Percentiles rank a stretch among this genome's conserved stretches.
Evolutionary conservation across 2,113 vertebrate species (phyloP).

Genomic region (rabbit (Oryctolagus cuniculus)): mOryCun1.1 NC_091448.1:53495501-53496000

Average conservation of each 20-base stretch:
- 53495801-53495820: background rate
- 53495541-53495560: background rate
- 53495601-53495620: background rate
- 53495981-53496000: background rate
- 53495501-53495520: background rate
- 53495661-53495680: background rate
- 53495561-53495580: background rate
- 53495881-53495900: accelerated
- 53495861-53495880: background rate
- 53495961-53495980: background rate
- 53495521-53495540: background rate
- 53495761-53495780: background rate
- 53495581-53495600: background rate
- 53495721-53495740: no score
- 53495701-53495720: no score
- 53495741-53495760: no score
- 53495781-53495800: accelerated
- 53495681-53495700: background rate
- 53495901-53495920: no score
- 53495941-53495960: background rate
- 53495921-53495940: no score
- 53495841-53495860: background rate
- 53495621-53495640: background rate
- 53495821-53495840: background rate
- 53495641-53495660: background rate